These are phyloP conservation scores for Apeltes quadracus DNA, from an alignment of 2,113 vertebrate species.

Conservation along the genomic window DNA sequence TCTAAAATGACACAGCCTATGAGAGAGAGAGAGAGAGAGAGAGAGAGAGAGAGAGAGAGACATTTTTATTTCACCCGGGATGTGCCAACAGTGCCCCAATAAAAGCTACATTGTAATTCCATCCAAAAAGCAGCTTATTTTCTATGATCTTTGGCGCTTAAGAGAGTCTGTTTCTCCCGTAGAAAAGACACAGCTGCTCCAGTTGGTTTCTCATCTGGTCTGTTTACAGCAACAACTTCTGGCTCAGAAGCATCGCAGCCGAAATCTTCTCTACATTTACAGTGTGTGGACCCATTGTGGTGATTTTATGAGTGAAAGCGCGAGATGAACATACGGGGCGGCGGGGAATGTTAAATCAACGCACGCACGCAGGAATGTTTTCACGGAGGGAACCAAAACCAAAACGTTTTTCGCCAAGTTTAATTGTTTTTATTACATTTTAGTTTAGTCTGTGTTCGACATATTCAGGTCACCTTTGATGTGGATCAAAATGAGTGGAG, in stretches of 20 bases:
- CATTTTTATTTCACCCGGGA: conserved; percentile 34
- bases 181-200: conserved; percentile 22
- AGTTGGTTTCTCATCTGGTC: conserved; percentile 43
- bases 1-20: conserved; percentile 48
- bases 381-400: conserved; percentile 13
- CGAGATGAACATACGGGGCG: background rate
- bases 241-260: conserved; percentile 12
- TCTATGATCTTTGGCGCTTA: conserved; percentile 26
- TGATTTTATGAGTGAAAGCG: background rate
- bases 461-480: conserved; percentile 25
- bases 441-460: conserved; percentile 20
- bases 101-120: conserved; percentile 33
- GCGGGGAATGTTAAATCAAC: conserved; percentile 14
- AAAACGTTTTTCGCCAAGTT: conserved; percentile 22
- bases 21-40: conserved; percentile 3
- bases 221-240: conserved; percentile 39
- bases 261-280: conserved; percentile 6
- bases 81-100: conserved; percentile 31
- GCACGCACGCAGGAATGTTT: conserved; percentile 12
- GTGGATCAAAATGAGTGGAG: conserved; percentile 8
- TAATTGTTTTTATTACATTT: conserved; percentile 12
- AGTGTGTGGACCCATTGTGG: background rate
- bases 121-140: conserved; percentile 38
- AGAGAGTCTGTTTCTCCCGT: conserved; percentile 14
- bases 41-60: conserved; percentile 12